Evolutionary conservation across 2,797 vertebrate species (phyloP), one percentile per base, ranked within the genome.

Genomic region (Meriones psammophilus): DNA sequence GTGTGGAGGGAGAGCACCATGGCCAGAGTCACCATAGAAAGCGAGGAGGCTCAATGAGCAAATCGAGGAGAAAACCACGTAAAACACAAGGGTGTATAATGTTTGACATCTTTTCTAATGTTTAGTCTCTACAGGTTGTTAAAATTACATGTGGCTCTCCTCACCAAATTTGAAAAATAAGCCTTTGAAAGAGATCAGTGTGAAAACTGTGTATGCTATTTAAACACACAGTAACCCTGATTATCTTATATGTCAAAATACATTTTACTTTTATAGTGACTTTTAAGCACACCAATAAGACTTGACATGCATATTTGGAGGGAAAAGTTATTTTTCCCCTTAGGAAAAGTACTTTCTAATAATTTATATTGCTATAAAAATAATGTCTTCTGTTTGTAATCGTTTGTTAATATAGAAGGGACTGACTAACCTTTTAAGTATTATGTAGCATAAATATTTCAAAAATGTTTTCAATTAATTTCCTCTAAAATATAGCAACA

Each of bases 321-420:
- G 39, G 50, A 91, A 56, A 92, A 14, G 24, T 36, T 2, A 71
- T 14, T 54, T 80, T 64, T 18, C 4, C 5, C n/a, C n/a, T 8
- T 28, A 3, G 42, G 26, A 58, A 73, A 36, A 39, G 7, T 58
- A 68, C 68, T 85, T 95, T 78, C 8, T 22, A 69, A 71, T 76
- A 64, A 60, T 69, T 73, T 91, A 26, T 92, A 80, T 93, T 73
- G 81, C 73, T 73, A 50, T 89, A 85, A 68, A 66, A n/a, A 78
- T 13, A 84, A 94, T 87, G 17, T 50, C 30, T 86, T 86, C 50
- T 94, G 2, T 81, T 95, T 93, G 24, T 76, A 84, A 69, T 88
- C 0, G 7, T 91, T 71, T 64, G 0, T 64, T 62, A 1, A 10
- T 76, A 18, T 68, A 71, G n/a, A 79, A 95, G 69, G 42, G 22